phyloP scores from a whole-genome alignment of 2,888 invertebrate species.

The Agelastica alni region DNA sequence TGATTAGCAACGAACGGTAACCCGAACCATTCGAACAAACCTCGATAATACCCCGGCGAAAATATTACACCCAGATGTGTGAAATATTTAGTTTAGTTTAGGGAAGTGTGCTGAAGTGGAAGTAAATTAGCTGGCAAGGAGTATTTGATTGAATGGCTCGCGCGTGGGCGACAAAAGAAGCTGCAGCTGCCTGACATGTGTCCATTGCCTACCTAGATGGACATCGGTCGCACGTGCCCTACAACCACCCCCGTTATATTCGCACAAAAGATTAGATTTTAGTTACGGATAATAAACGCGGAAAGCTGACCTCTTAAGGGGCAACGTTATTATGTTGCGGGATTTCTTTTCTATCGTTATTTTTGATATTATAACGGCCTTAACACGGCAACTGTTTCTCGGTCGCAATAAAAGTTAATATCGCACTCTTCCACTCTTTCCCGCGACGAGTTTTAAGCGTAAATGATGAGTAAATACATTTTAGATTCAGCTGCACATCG shows the following conservation, averaged over 20 bases:
- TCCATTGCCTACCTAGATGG: constrained; percentile 48
- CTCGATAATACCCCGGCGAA: constrained; percentile 37
- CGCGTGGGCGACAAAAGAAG: constrained; percentile 55
- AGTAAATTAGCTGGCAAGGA: constrained; percentile 52
- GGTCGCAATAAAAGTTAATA: too few relatives aligned
- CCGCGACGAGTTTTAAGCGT: too few relatives aligned
- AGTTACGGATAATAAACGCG: constrained; percentile 57
- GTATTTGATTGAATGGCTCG: constrained; percentile 47
- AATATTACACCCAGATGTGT: constrained; percentile 50
- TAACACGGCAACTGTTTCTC: too few relatives aligned
- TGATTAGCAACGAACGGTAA: too few relatives aligned
- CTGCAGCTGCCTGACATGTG: constrained; percentile 54
- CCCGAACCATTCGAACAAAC: neutral
- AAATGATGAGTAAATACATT: too few relatives aligned
- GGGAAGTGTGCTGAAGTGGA: constrained; percentile 49
- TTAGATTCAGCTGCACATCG: constrained; percentile 7
- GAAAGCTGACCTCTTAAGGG: constrained; percentile 32
- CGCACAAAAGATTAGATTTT: constrained; percentile 52
- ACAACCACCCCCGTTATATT: constrained; percentile 51
- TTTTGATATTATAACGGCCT: constrained; percentile 12
- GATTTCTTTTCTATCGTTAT: constrained; percentile 15
- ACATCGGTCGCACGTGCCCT: constrained; percentile 51
- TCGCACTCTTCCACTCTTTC: too few relatives aligned
- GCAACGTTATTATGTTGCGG: constrained; percentile 25
- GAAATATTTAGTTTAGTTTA: constrained; percentile 45